These are phyloP conservation scores for Meganola albula DNA, from an alignment of 2,888 invertebrate genomes.

Conservation along the genomic window DNA sequence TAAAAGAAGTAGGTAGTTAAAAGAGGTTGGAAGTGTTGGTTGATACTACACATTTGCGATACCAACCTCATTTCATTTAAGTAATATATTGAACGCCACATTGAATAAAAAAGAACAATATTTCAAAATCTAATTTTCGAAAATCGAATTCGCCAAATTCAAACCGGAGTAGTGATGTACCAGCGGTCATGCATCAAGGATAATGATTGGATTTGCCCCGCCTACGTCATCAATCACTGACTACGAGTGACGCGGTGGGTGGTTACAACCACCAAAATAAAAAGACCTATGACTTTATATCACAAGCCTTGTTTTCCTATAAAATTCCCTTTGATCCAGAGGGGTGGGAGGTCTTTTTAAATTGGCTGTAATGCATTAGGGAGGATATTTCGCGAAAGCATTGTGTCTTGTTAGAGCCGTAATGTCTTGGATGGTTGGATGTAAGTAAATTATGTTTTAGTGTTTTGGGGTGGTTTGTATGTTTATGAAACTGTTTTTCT, in stretches of 20 bases:
- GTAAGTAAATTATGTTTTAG: conserved; percentile 71
- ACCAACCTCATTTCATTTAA: too few relatives aligned
- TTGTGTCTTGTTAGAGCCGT: conserved; percentile 72
- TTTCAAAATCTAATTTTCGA: conserved; percentile 41
- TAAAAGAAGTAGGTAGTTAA: too few relatives aligned
- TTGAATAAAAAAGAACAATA: conserved; percentile 1
- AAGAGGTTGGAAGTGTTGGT: too few relatives aligned
- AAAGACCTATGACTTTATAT: conserved; percentile 42
- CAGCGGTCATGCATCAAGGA: conserved; percentile 72
- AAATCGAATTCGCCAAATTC: conserved; percentile 47
- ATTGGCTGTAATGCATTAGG: conserved; percentile 41
- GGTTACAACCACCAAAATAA: conserved; percentile 37
- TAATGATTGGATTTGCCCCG: conserved; percentile 77
- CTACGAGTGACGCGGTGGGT: conserved; percentile 61
- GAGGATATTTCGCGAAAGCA: conserved; percentile 63
- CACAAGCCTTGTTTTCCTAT: conserved; percentile 3
- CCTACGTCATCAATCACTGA: conserved; percentile 74
- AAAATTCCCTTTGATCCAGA: conserved; percentile 8
- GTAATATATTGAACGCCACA: too few relatives aligned
- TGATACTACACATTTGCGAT: too few relatives aligned
- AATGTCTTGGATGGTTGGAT: conserved; percentile 68
- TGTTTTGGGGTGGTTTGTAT: conserved; percentile 30
- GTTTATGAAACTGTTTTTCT: too few relatives aligned
- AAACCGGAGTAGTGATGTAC: conserved; percentile 65
- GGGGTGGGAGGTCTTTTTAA: conserved; percentile 32